Evolutionary conservation across 2,113 vertebrate species (phyloP), one percentile per base, ranked within the genome.

Genomic region (Charadrius vociferus): DNA sequence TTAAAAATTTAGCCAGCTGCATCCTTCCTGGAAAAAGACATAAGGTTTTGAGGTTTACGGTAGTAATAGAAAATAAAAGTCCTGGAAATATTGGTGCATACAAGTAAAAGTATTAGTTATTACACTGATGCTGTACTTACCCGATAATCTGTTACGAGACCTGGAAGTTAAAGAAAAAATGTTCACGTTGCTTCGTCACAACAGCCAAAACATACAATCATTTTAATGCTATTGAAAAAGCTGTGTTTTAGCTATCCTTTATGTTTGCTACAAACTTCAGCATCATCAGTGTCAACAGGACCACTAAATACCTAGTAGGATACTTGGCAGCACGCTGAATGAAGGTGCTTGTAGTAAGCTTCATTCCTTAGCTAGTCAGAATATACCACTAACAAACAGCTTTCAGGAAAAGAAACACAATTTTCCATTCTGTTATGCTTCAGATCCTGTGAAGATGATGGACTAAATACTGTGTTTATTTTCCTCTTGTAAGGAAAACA

Each of bases 91-190:
- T 5, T 14, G 59, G 19, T 34, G 50, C 15, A 56, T 32, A 62
- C 11, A 65, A 78, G 18, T 21, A 65, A 41, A 53, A 41, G 7
- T 27, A 55, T 24, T 77, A 55, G 41, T 47, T 49, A 75, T 61
- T 84, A 43, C 30, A 45, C 3, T 26, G 13, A n/a, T 58, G 30
- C 16, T 53, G 37, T 90, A 98, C 99, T 99, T 98, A 99, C 99
- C 98, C 99, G 98, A 58, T 99, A 99, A 97, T 99, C 99, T 47
- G 99, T 99, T 95, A 99, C 98, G 72, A 99, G 95, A 15, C 99
- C 99, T 99, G 96, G 55, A 96, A 97, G 30, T 96, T 34, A 95
- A 93, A 95, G 84, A 45, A 78, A 75, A 95, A 91, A 56, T 15
- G 10, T 71, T 94, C 55, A 75, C 7, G 24, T 77, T 88, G 7